Conservation (phyloP, 2,113 vertebrate species). For the Macaca nemestrina region DNA sequence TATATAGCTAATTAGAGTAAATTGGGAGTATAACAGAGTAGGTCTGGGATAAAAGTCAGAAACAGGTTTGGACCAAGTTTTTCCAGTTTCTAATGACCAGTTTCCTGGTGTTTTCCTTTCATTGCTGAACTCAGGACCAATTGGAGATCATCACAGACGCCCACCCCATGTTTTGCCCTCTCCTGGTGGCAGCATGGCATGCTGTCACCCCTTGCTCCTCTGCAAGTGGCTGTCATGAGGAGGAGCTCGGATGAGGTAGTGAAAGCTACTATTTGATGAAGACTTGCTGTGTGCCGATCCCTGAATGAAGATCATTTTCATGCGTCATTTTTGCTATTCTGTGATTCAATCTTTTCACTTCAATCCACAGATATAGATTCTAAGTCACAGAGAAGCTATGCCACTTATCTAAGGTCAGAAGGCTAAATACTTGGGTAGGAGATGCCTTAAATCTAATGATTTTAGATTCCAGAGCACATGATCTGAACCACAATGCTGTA, state of each 20-base stretch:
- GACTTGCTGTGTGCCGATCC: background rate
- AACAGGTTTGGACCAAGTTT: background rate
- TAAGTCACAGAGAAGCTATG: background rate
- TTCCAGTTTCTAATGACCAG: background rate
- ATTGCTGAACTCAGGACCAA: background rate
- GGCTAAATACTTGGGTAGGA: background rate
- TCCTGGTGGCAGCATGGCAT: background rate
- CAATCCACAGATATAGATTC: background rate
- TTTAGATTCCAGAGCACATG: background rate
- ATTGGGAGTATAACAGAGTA: background rate
- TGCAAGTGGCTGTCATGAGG: background rate
- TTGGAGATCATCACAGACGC: accelerated
- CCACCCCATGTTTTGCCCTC: background rate
- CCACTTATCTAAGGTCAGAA: background rate
- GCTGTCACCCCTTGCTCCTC: background rate
- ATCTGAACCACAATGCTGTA: background rate
- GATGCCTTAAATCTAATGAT: background rate
- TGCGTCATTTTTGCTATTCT: background rate
- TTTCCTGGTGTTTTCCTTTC: background rate
- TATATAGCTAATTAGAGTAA: background rate
- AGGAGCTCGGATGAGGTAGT: background rate
- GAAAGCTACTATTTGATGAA: background rate
- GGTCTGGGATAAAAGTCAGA: background rate
- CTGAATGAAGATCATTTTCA: background rate
- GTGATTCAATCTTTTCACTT: background rate